Conservation (phyloP, 2,113 vertebrate genomes). For the Tinamus guttatus region DNA sequence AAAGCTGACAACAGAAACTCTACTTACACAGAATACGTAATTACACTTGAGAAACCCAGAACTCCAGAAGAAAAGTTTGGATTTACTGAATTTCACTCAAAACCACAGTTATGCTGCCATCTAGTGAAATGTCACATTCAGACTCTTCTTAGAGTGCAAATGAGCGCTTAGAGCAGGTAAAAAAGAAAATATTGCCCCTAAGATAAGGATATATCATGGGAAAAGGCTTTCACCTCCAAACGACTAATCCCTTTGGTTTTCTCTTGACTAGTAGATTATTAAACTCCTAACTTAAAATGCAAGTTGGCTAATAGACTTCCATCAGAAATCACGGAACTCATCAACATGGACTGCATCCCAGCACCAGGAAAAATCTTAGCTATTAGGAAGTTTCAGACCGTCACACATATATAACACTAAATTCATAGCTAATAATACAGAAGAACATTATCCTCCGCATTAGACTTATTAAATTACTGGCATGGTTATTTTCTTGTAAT, state of each 20-base stretch:
- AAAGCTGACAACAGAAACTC: neutral
- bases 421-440: neutral
- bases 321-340: neutral
- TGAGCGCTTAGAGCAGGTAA: neutral
- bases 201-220: neutral
- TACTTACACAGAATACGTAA: neutral
- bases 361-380: neutral
- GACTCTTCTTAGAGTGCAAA: neutral
- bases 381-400: neutral
- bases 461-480: neutral
- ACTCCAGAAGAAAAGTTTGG: neutral
- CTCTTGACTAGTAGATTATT: neutral
- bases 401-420: neutral
- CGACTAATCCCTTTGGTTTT: neutral
- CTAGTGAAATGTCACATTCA: neutral
- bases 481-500: neutral
- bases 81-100: neutral
- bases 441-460: neutral
- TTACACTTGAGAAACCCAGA: neutral
- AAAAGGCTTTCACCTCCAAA: neutral
- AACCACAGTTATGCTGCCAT: constrained; percentile 40
- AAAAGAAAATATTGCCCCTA: neutral
- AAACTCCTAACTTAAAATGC: neutral
- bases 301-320: neutral
- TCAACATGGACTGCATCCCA: neutral